Base-by-base conservation (phyloP, 2,113 vertebrate genomes). In the Suncus etruscus region DNA sequence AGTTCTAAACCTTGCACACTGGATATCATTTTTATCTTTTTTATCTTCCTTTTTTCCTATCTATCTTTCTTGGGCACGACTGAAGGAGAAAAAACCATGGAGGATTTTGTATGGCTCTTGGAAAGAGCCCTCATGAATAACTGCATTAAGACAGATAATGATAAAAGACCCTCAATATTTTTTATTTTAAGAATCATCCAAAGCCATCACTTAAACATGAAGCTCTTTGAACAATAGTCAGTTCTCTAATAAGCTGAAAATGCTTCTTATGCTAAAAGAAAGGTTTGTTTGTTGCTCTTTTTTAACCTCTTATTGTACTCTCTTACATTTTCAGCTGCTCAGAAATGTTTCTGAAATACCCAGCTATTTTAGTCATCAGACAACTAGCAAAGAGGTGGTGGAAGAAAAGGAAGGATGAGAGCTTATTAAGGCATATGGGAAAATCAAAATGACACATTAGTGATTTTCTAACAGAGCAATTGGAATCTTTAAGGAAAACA, bases 91-190 rank as follows among this genome's bases (percentile, higher is more conserved):
- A 95, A 80, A 93, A 94, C 81, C 90, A 87, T 89, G 91, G 93
- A 96, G 94, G 95, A 97, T 97, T 97, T 97, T 97, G 94, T 97
- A 83, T 96, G 94, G 96, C 97, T 97, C 93, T 96, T 97, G 97
- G 96, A 96, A 97, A 97, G 95, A 95, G 94, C 91, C 81, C 95
- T 97, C 97, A 97, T 96, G 95, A 97, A 96, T 98, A 97, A 97
- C 95, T 96, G 89, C 96, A 97, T 97, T 97, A 96, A 96, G 96
- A 95, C 94, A 97, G 97, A 96, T 54, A 96, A 93, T 27, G 85
- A 97, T 97, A 97, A 97, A 97, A 97, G 95, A 95, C 94, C 83
- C 93, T 96, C 84, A 68, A 84, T 96, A 94, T 93, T 97, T 97
- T 97, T 95, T 95, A 94, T 47, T 90, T 92, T 92, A 31, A 84